phyloP scores from a whole-genome alignment of 2,888 invertebrate species.

The Pandemis heparana region DNA sequence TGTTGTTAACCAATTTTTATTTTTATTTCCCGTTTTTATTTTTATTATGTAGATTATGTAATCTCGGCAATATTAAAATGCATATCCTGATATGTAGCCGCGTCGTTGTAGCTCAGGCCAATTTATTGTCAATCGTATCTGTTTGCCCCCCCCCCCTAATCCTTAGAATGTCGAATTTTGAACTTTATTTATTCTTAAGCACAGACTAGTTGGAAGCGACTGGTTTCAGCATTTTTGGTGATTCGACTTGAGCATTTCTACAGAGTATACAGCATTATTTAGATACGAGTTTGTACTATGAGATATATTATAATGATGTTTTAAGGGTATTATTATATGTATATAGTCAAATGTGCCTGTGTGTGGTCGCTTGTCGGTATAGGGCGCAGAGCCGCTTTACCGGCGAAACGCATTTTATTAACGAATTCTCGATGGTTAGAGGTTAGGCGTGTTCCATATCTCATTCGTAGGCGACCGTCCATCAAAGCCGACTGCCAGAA shows the following conservation, averaged over 20 bases:
- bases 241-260: constrained; percentile 69
- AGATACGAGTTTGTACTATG: constrained; percentile 52
- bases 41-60: not conserved
- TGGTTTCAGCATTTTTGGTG: constrained; percentile 60
- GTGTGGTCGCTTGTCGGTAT: constrained; percentile 57
- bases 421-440: constrained; percentile 36
- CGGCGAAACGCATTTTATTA: constrained; percentile 38
- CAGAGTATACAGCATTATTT: constrained; percentile 52
- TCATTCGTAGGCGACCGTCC: constrained; percentile 33
- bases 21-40: not conserved
- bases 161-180: constrained; percentile 49
- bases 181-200: constrained; percentile 53
- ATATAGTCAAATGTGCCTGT: constrained; percentile 66
- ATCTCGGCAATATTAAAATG: not conserved
- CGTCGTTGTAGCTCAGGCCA: constrained; percentile 36
- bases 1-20: not conserved
- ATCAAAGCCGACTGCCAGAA: constrained; percentile 18
- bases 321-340: constrained; percentile 53
- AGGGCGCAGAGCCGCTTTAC: constrained; percentile 44
- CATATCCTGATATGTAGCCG: not conserved
- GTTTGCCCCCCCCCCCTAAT: constrained; percentile 52
- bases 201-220: constrained; percentile 46
- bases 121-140: constrained; percentile 39
- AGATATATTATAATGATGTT: constrained; percentile 52
- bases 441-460: constrained; percentile 26